Evolutionary conservation across 2,797 vertebrate genomes (phyloP).

Genomic region (Triplophysa yarkandensis): DNA sequence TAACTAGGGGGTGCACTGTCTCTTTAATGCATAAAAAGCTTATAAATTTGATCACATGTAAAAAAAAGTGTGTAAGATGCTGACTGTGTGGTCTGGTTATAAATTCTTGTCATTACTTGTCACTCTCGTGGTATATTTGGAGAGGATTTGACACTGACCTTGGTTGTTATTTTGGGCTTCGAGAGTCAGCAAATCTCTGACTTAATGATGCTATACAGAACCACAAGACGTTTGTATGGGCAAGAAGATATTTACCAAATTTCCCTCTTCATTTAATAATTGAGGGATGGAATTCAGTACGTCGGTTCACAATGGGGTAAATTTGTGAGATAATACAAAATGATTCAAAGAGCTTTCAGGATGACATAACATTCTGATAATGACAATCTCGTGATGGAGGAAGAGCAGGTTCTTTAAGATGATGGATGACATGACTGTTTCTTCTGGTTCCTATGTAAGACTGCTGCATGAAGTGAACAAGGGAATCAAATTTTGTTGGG

Average conservation of each 20-base stretch:
- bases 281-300: not conserved
- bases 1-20: too few species aligned
- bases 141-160: conserved; percentile 31
- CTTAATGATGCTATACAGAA: not conserved
- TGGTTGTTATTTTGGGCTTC: conserved; percentile 2
- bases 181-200: conserved; percentile 26
- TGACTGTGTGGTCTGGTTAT: conserved; percentile 11
- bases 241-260: not conserved
- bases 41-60: not conserved
- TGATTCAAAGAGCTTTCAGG: conserved; percentile 33
- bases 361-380: conserved; percentile 15
- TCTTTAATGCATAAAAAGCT: not conserved
- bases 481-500: not conserved
- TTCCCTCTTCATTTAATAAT: not conserved
- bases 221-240: not conserved
- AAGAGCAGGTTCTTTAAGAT: not conserved
- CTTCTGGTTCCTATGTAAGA: not conserved
- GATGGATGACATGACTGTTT: not conserved
- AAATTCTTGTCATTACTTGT: conserved; percentile 28
- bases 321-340: conserved; percentile 29
- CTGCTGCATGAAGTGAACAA: not conserved
- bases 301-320: not conserved
- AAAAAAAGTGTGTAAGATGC: conserved; percentile 12
- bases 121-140: conserved; percentile 14
- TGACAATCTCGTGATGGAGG: conserved; percentile 12